A percentile compares a stretch with the other conserved stretches of the same genome.
Evolutionary conservation across 37 sponge, comb jelly and placozoan genomes (phyloP).

Genomic region (Cliona cf. orientalis): DNA sequence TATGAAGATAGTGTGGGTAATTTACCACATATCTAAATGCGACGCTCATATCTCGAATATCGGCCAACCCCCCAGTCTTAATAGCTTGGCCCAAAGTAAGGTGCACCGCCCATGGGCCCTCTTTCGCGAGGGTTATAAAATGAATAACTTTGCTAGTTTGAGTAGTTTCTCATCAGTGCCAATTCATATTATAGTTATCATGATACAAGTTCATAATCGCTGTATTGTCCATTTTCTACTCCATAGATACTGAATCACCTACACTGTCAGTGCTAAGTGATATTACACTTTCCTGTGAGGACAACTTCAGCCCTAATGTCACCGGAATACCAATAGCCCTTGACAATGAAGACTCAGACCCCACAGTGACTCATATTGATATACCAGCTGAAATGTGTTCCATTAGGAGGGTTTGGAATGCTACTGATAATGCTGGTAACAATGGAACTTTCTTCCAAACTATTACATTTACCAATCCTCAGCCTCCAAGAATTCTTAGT

Average conservation of each 20-base stretch:
- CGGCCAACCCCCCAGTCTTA: too few relatives aligned
- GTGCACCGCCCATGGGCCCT: too few relatives aligned
- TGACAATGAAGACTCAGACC: slow-evolving; percentile 1
- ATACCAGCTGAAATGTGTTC: slow-evolving; percentile 4
- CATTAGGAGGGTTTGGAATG: slow-evolving; percentile 13
- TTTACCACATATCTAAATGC: too few relatives aligned
- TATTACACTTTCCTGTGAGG: slow-evolving; percentile 22
- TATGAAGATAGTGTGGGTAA: too few relatives aligned
- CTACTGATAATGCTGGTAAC: slow-evolving; percentile 40
- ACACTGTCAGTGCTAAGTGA: neutral
- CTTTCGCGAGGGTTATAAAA: too few relatives aligned
- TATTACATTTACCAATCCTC: slow-evolving; percentile 31
- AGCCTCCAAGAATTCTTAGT: slow-evolving; percentile 10
- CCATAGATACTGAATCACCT: slow-evolving; percentile 25
- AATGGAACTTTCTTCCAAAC: slow-evolving; percentile 2
- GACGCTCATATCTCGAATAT: too few relatives aligned
- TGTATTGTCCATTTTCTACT: neutral
- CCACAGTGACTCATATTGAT: slow-evolving; percentile 4
- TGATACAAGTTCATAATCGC: too few relatives aligned
- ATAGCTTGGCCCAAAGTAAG: too few relatives aligned
- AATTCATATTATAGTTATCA: neutral
- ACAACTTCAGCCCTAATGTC: neutral
- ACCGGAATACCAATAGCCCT: slow-evolving; percentile 17
- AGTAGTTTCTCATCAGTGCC: neutral
- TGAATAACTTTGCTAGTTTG: too few relatives aligned